Conservation (phyloP, 2,888 invertebrate genomes). For the Anthoptus insignis region DNA sequence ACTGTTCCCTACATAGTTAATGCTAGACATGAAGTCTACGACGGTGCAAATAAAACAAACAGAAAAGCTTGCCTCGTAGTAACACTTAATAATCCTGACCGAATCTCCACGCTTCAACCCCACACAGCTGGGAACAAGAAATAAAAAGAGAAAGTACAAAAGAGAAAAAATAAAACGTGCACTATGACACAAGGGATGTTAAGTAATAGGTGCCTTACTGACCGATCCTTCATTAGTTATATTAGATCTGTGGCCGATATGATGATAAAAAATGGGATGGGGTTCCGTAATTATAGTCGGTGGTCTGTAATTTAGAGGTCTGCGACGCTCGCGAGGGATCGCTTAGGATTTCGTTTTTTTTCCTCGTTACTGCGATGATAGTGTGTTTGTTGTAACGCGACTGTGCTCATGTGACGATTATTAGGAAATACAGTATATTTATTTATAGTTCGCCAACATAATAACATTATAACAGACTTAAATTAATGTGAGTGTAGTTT, state of each 20-base stretch:
- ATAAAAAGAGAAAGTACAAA: constrained; percentile 84
- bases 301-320: constrained; percentile 71
- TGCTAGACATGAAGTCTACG: too few relatives aligned
- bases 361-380: constrained; percentile 55
- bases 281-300: constrained; percentile 70
- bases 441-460: too few relatives aligned
- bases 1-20: too few relatives aligned
- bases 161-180: constrained; percentile 57
- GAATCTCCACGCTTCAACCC: constrained; percentile 36
- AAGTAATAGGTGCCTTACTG: constrained; percentile 67
- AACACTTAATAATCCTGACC: constrained; percentile 36
- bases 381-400: constrained; percentile 9
- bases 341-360: constrained; percentile 61
- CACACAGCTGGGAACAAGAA: constrained; percentile 63
- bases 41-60: constrained; percentile 21
- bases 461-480: too few relatives aligned
- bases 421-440: too few relatives aligned
- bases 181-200: constrained; percentile 61
- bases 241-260: constrained; percentile 79
- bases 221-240: constrained; percentile 76
- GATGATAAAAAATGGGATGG: constrained; percentile 72
- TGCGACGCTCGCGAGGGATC: constrained; percentile 55
- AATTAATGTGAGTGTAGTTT: too few relatives aligned
- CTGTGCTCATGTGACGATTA: too few relatives aligned
- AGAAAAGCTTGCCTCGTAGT: constrained; percentile 5